These are phyloP conservation scores for Gymnobelideus leadbeateri DNA, from an alignment of 2,113 vertebrate genomes.

Conservation along the genomic window DNA sequence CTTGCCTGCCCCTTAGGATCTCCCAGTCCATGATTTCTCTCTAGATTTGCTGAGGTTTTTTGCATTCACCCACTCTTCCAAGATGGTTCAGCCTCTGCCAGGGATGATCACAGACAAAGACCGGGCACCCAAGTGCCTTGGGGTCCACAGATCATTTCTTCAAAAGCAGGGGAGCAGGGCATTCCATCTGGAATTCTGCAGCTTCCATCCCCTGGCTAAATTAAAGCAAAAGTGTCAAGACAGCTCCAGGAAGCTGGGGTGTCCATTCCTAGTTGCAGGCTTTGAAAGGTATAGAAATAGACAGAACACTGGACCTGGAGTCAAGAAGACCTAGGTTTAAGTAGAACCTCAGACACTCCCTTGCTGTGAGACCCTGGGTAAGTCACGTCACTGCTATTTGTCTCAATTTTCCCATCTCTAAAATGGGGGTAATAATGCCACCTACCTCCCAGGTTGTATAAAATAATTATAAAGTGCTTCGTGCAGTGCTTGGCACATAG, in stretches of 20 bases:
- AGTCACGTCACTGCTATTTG: background rate
- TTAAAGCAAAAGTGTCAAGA: background rate
- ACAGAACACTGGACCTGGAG: background rate
- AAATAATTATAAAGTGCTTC: too few species aligned
- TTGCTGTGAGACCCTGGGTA: background rate
- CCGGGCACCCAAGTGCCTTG: background rate
- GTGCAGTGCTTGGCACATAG: too few species aligned
- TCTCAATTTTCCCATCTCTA: background rate
- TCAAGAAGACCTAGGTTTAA: background rate
- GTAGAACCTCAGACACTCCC: background rate
- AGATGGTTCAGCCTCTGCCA: background rate
- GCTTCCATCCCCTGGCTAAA: background rate
- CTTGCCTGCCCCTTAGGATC: conserved; percentile 11
- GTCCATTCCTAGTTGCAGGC: background rate
- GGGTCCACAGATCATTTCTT: background rate
- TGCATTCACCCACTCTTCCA: background rate
- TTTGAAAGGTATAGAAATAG: background rate
- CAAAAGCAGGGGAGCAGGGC: background rate
- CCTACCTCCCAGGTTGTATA: background rate
- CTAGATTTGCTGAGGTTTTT: conserved; percentile 23
- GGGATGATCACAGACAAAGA: background rate
- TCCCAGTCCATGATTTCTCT: background rate
- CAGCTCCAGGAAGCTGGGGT: background rate
- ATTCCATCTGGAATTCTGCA: background rate
- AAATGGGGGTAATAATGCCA: background rate